Evolutionary conservation across 2,888 invertebrate species (phyloP), one percentile per base, ranked within the genome.

Genomic region (Tillus elongatus): DNA sequence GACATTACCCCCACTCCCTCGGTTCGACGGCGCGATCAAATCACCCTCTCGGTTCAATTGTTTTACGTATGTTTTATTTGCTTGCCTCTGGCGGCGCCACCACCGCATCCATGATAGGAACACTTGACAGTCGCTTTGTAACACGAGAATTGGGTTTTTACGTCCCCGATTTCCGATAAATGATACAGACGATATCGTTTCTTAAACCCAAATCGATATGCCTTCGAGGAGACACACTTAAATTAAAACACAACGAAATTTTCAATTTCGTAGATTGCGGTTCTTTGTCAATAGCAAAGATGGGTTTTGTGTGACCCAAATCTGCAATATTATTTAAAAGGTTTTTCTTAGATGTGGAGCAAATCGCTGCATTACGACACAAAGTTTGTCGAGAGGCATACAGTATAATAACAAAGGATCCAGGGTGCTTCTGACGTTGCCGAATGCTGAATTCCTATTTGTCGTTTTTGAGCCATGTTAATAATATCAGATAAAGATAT

Each of bases 1-100:
- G 49, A 53, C 54, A 57, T 46, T 49, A 51, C 58, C 57, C 58
- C 52, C 54, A 55, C 56, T 53, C 41, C 51, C 47, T n/a, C n/a
- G n/a, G n/a, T n/a, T n/a, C 24, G 24, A n/a, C n/a, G 35, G 26
- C 27, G 40, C 41, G 33, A 40, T 42, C 44, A 41, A 34, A 42
- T 34, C 38, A 36, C 46, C 46, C 50, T 46, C 46, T 51, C 53
- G 54, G 52, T 48, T 53, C 53, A 50, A 54, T 56, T 54, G 56
- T 56, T 55, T 57, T 54, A 55, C 50, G 51, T 53, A 52, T 49
- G 51, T 55, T 55, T 53, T 54, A 52, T 56, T 56, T 52, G 50
- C 44, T 43, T 44, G 49, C 53, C 45, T 43, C 42, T 36, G 43
- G 48, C 50, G 57, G 52, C 55, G 55, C 54, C 53, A 44, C 44